Conservation (phyloP, 2,888 invertebrate species). For the Dicycla oo region DNA sequence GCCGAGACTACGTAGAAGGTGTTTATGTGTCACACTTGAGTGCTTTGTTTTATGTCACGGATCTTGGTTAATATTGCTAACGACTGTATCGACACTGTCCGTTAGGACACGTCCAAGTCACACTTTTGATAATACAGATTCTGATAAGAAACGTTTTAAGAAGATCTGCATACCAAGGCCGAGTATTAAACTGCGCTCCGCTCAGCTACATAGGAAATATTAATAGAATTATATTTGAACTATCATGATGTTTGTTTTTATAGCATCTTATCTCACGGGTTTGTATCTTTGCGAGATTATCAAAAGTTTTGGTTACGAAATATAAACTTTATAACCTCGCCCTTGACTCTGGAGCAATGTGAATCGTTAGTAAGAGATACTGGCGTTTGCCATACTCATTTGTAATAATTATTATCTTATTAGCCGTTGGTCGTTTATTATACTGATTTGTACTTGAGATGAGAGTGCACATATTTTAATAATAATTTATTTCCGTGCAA, state of each 20-base stretch:
- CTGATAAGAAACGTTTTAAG: constrained; percentile 50
- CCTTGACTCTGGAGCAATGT: constrained; percentile 65
- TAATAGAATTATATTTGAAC: constrained; percentile 59
- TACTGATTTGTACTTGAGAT: constrained; percentile 21
- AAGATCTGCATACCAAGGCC: constrained; percentile 42
- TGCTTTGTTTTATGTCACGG: constrained; percentile 56
- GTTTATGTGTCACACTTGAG: constrained; percentile 37
- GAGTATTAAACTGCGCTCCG: constrained; percentile 16
- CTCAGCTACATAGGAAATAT: constrained; percentile 41
- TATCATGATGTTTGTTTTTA: constrained; percentile 58
- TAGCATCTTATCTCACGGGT: constrained; percentile 54
- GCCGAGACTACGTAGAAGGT: constrained; percentile 39
- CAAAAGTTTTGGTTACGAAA: constrained; percentile 65
- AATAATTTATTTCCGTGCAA: constrained; percentile 12
- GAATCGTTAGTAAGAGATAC: constrained; percentile 58
- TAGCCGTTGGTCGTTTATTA: constrained; percentile 32
- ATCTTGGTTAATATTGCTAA: constrained; percentile 28
- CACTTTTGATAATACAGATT: constrained; percentile 43
- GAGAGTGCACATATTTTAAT: constrained; percentile 24
- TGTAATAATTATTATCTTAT: constrained; percentile 50
- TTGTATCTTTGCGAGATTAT: constrained; percentile 62
- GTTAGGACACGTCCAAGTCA: constrained; percentile 52
- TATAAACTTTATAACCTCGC: constrained; percentile 62
- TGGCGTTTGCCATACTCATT: constrained; percentile 60
- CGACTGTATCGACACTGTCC: constrained; percentile 21